phyloP scores from a whole-genome alignment of 2,113 vertebrate species.

The Propithecus coquereli region DNA sequence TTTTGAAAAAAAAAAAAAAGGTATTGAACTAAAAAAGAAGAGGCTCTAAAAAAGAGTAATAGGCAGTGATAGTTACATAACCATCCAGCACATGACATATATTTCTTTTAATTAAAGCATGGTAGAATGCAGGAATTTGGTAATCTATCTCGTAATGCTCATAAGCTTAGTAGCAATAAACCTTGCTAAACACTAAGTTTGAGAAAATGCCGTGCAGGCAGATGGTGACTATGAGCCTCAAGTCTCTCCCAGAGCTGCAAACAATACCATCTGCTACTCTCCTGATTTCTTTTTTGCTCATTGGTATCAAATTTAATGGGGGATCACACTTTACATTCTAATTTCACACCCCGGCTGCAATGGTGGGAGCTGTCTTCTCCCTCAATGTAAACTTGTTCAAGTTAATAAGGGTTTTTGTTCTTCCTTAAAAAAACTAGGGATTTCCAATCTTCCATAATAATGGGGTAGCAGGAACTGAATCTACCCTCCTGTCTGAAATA shows the following conservation, averaged over 20 bases:
- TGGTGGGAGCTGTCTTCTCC: background rate
- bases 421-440: background rate
- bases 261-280: constrained; percentile 73
- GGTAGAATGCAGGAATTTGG: constrained; percentile 53
- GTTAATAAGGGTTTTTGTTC: background rate
- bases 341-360: constrained; percentile 8
- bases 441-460: background rate
- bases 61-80: background rate
- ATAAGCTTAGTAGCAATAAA: constrained; percentile 76
- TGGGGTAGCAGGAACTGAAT: background rate
- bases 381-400: background rate
- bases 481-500: background rate
- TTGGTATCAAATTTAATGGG: constrained; percentile 65
- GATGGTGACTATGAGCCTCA: constrained; percentile 75
- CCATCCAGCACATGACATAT: constrained; percentile 8
- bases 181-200: constrained; percentile 76
- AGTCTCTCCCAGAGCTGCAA: constrained; percentile 79
- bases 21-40: constrained; percentile 23
- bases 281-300: constrained; percentile 64
- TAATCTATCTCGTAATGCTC: constrained; percentile 74
- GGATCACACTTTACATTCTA: constrained; percentile 58
- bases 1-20: background rate
- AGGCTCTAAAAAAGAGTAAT: constrained; percentile 21
- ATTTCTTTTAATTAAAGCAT: constrained; percentile 73
- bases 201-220: constrained; percentile 74